Conservation (phyloP, 2,113 vertebrate genomes). For the Enhydra lutris region DNA sequence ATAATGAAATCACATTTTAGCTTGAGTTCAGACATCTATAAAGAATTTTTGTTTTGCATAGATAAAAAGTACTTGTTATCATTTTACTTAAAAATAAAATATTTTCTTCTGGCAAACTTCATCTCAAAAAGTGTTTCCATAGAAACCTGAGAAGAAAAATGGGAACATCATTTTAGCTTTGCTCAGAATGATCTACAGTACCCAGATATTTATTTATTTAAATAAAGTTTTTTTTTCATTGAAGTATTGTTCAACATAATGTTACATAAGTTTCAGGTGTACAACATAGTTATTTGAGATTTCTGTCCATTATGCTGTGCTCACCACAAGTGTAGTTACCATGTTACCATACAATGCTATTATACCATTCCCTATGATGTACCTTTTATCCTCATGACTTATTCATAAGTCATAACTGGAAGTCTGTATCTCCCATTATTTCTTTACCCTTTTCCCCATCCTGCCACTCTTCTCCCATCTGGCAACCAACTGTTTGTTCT, state of each 20-base stretch:
- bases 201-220: background rate
- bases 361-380: background rate
- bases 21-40: slow-evolving; percentile 41
- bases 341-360: background rate
- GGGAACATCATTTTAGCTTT: slow-evolving; percentile 59
- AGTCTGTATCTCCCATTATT: background rate
- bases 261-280: background rate
- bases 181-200: slow-evolving; percentile 68
- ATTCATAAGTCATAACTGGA: background rate
- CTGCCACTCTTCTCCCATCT: background rate
- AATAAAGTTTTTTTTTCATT: background rate
- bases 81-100: slow-evolving; percentile 71
- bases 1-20: slow-evolving; percentile 61
- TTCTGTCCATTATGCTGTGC: background rate
- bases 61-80: slow-evolving; percentile 67
- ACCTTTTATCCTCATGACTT: background rate
- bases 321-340: background rate
- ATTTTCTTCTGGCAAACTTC: slow-evolving; percentile 59
- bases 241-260: background rate
- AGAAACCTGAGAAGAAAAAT: slow-evolving; percentile 79
- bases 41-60: slow-evolving; percentile 72
- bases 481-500: background rate
- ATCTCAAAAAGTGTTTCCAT: slow-evolving; percentile 80
- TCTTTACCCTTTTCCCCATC: background rate
- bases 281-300: background rate